Evolutionary conservation across 1,140 invertebrate species (phyloP).

Genomic region (Hypsibius dujardini): DNA sequence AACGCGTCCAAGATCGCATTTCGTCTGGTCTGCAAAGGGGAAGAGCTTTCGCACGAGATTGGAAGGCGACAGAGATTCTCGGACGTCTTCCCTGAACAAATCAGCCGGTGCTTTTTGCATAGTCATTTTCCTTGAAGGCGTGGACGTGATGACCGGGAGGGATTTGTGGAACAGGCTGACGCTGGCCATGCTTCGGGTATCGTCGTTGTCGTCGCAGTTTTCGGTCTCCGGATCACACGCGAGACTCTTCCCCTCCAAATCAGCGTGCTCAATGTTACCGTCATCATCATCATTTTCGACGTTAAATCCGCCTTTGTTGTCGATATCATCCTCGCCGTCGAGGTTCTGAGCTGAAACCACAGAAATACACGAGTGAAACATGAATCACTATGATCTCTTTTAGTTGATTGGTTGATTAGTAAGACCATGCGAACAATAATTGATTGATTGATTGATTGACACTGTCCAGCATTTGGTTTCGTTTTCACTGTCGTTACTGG

Average conservation of each 20-base stretch:
- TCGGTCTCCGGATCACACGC: not conserved
- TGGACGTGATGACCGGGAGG: not conserved
- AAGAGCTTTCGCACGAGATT: not conserved
- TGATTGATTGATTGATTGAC: too few relatives aligned
- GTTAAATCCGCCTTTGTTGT: too few relatives aligned
- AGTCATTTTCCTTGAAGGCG: not conserved
- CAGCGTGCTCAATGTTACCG: too few relatives aligned
- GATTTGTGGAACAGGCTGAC: not conserved
- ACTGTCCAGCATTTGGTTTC: too few relatives aligned
- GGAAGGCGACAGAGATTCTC: too few relatives aligned
- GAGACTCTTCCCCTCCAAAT: not conserved
- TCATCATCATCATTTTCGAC: too few relatives aligned
- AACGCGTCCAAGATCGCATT: too few relatives aligned
- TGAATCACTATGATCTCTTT: too few relatives aligned
- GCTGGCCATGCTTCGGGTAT: constrained; percentile 9
- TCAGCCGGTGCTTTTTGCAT: not conserved
- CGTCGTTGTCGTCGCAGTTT: not conserved
- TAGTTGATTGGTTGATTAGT: too few relatives aligned
- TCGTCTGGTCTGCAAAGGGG: not conserved
- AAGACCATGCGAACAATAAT: too few relatives aligned
- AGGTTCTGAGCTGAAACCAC: not conserved
- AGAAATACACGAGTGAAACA: not conserved
- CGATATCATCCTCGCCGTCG: not conserved
- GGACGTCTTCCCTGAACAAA: too few relatives aligned
- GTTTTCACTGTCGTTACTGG: not conserved